Percentiles rank a stretch among this genome's conserved stretches.
Conservation (phyloP, 2,888 invertebrate genomes). For the Microdon myrmicae region DNA sequence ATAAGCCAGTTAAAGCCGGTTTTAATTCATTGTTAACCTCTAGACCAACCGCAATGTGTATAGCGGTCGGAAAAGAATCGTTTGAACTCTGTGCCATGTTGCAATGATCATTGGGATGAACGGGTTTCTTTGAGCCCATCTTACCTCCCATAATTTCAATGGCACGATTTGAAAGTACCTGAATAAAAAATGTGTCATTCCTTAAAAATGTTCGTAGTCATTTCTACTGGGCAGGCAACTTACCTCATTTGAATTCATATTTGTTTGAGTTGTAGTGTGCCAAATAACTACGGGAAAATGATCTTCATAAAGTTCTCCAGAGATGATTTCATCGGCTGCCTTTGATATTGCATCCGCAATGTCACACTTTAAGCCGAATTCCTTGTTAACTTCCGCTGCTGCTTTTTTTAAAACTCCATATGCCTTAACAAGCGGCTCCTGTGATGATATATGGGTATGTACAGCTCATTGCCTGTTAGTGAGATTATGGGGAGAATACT, state of each 20-base stretch:
- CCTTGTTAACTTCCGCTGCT: constrained; percentile 94
- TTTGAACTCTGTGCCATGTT: constrained; percentile 99
- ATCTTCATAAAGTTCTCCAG: constrained; percentile 90
- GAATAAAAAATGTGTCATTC: constrained; percentile 41
- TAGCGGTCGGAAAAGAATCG: constrained; percentile 98
- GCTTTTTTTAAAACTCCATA: constrained; percentile 98
- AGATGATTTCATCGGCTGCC: constrained; percentile 95
- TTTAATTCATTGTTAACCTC: constrained; percentile 85
- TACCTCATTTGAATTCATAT: constrained; percentile 99
- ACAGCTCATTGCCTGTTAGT: neutral
- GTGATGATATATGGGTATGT: constrained; percentile 18
- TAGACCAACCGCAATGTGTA: constrained; percentile 95
- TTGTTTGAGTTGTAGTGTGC: constrained; percentile 99
- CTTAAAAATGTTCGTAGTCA: neutral
- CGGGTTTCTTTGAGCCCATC: constrained; percentile 92
- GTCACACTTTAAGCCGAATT: constrained; percentile 89
- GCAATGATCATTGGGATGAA: constrained; percentile 99
- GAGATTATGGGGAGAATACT: constrained; percentile 58
- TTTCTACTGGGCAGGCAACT: neutral
- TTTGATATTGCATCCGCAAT: constrained; percentile 88
- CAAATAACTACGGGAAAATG: constrained; percentile 98
- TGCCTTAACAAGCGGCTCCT: constrained; percentile 91
- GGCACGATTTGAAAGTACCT: constrained; percentile 89
- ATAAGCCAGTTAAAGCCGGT: constrained; percentile 81
- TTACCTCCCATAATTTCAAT: constrained; percentile 89